Conservation (phyloP, 2,113 vertebrate genomes). For the Trematomus loennbergii region DNA sequence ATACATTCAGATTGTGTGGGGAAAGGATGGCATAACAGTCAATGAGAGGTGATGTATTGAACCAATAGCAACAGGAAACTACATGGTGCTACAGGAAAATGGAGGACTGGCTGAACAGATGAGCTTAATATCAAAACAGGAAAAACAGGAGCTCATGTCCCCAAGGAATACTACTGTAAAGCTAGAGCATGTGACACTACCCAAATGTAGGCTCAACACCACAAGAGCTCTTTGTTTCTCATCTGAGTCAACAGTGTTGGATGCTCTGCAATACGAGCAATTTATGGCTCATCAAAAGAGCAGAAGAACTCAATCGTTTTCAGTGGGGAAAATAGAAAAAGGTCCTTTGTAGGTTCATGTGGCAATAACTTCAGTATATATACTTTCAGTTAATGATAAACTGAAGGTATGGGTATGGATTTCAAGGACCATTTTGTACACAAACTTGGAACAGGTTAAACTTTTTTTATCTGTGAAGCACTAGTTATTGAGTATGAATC, state of each 20-base stretch:
- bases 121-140: constrained; percentile 18
- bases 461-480: constrained; percentile 19
- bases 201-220: constrained; percentile 12
- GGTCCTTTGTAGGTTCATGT: background rate
- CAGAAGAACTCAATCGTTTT: background rate
- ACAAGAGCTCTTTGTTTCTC: constrained; percentile 33
- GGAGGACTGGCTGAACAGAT: constrained; percentile 24
- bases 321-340: background rate
- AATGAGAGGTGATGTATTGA: constrained; percentile 8
- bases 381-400: constrained; percentile 46
- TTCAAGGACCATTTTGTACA: constrained; percentile 22
- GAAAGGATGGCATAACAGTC: background rate
- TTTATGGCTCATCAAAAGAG: background rate
- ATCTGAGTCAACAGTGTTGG: constrained; percentile 4
- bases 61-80: constrained; percentile 39
- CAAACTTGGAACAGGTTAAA: constrained; percentile 17
- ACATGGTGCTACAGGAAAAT: constrained; percentile 25
- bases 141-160: constrained; percentile 36
- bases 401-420: constrained; percentile 18
- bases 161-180: constrained; percentile 26
- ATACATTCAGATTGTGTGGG: constrained; percentile 1
- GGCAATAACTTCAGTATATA: constrained; percentile 3
- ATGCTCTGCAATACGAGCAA: constrained; percentile 7
- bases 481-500: constrained; percentile 29
- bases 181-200: constrained; percentile 31